These are phyloP conservation scores for Epirrhoe alternata DNA, from an alignment of 2,888 invertebrate species.

Conservation along the genomic window DNA sequence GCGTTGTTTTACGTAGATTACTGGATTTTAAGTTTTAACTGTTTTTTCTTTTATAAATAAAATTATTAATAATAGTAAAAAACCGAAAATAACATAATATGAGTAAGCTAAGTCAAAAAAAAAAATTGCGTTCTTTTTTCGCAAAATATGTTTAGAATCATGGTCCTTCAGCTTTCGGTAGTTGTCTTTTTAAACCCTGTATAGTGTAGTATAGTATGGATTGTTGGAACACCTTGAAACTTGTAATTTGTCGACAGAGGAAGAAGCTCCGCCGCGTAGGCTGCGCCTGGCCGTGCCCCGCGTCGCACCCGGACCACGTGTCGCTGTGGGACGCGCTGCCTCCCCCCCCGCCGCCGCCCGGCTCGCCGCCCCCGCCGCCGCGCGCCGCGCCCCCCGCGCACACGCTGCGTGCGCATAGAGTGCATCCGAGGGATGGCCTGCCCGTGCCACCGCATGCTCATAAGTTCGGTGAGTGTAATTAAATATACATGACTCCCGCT, in stretches of 20 bases:
- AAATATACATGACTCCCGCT: too few species aligned
- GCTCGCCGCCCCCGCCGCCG: slow-evolving; percentile 63
- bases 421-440: slow-evolving; percentile 35
- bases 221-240: neutral
- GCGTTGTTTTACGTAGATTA: too few species aligned
- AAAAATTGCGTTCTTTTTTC: too few species aligned
- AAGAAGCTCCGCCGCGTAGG: slow-evolving; percentile 63
- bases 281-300: slow-evolving; percentile 80
- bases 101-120: too few species aligned
- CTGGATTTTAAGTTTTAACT: too few species aligned
- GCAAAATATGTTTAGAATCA: too few species aligned
- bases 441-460: slow-evolving; percentile 34
- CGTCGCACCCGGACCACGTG: slow-evolving; percentile 75
- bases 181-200: too few species aligned
- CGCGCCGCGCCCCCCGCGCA: slow-evolving; percentile 35
- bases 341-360: slow-evolving; percentile 79
- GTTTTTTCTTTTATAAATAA: too few species aligned
- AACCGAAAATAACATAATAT: too few species aligned
- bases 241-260: slow-evolving; percentile 46
- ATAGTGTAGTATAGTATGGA: too few species aligned
- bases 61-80: too few species aligned
- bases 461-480: slow-evolving; percentile 58
- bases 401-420: slow-evolving; percentile 40
- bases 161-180: too few species aligned
- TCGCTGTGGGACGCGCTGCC: slow-evolving; percentile 82